These are phyloP conservation scores for Dynastes hyllus DNA, from an alignment of 2,888 invertebrate species.

Conservation along the genomic window DNA sequence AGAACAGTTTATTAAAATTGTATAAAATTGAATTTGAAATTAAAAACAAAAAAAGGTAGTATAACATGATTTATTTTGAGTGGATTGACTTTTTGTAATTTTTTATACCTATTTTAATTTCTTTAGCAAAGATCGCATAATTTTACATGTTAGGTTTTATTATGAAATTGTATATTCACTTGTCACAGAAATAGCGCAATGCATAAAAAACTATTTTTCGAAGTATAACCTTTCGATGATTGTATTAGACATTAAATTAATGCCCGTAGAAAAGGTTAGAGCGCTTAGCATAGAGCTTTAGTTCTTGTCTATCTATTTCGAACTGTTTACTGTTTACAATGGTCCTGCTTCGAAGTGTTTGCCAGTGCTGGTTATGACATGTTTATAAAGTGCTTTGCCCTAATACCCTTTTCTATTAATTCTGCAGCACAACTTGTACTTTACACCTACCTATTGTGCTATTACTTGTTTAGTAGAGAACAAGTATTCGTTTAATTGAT, in stretches of 20 bases:
- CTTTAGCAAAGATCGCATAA: too few relatives aligned
- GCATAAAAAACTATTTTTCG: background rate
- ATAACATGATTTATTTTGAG: too few relatives aligned
- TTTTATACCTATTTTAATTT: too few relatives aligned
- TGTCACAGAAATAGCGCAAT: too few relatives aligned
- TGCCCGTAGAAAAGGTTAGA: background rate
- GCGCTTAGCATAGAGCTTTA: constrained; percentile 1
- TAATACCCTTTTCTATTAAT: background rate
- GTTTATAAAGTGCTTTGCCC: constrained; percentile 4
- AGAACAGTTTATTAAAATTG: too few relatives aligned
- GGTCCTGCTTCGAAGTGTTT: background rate
- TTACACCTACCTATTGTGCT: background rate
- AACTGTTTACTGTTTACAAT: constrained; percentile 12
- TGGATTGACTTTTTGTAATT: too few relatives aligned
- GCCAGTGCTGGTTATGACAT: constrained; percentile 15
- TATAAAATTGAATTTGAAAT: too few relatives aligned
- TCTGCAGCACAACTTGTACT: background rate
- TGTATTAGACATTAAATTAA: background rate
- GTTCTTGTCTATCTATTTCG: constrained; percentile 13
- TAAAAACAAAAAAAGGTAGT: too few relatives aligned
- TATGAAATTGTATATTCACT: too few relatives aligned
- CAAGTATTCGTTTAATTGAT: background rate
- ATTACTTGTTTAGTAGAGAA: constrained; percentile 1
- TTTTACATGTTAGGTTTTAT: too few relatives aligned
- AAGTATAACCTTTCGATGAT: background rate